Base-by-base conservation (phyloP, 1,140 invertebrate species). In the Teleopsis dalmanni region DNA sequence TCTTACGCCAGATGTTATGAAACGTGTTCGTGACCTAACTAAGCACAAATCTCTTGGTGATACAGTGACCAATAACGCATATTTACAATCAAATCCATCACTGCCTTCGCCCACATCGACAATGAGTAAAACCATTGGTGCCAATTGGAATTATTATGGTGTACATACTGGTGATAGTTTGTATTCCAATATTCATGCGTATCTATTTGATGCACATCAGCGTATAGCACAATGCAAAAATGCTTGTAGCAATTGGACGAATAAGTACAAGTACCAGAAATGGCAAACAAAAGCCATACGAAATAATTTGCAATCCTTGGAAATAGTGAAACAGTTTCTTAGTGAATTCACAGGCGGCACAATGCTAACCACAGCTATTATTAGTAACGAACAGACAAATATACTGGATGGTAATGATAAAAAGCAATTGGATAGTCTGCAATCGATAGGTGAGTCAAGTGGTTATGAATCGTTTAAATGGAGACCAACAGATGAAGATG, bases 401-500 rank as follows among this genome's bases (percentile, higher is more conserved):
- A n/a, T 13, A 4, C 14, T 10, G 5, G 53, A 57, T 34, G 38
- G 50, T 10, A 50, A 57, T 11, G 65, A 69, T 33, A 56, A 56
- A 34, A 72, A 66, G 27, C 75, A 76, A 54, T 60, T 72, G 13
- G 76, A 80, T 56, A 84, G 80, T 70, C 71, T 85, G 37, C 78
- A 81, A 35, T 90, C 86, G 0, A 75, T 84, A 14, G 85, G 84
- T 3, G 85, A 89, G 51, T 89, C 85, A 54, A 89, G 86, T 64
- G 87, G 86, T 23, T 90, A 90, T 57, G 87, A 90, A 58, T 90
- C 87, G 59, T 84, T 88, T 56, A 83, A 80, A 50, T 78, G 81
- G 53, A 82, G 81, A 55, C 65, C 76, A 1, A 78, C 82, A 7
- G 78, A 81, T 18, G 74, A 75, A 5, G 66, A 45, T 13, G 56